A percentile compares a stretch with the other conserved stretches of the same genome.
Evolutionary conservation across 2,797 vertebrate species (phyloP).

Genomic region (Netta rufina): DNA sequence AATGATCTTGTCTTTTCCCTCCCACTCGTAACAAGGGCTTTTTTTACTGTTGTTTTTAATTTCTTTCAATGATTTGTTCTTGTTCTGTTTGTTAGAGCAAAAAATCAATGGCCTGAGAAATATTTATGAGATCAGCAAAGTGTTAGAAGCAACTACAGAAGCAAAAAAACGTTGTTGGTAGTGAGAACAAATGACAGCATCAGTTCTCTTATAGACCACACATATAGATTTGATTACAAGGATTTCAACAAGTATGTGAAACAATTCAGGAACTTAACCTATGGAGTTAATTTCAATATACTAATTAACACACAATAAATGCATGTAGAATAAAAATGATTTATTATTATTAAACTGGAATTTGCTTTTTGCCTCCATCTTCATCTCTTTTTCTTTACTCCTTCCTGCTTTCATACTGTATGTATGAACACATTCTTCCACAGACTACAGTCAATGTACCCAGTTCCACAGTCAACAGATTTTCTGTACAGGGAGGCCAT

Average conservation of each 20-base stretch:
- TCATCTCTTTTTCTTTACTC: neutral
- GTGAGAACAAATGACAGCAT: neutral
- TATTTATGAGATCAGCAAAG: neutral
- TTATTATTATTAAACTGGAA: neutral
- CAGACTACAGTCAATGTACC: neutral
- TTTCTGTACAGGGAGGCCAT: neutral
- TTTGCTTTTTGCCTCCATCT: neutral
- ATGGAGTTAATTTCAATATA: neutral
- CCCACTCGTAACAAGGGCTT: neutral
- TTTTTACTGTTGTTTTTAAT: neutral
- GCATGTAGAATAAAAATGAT: neutral
- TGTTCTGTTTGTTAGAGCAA: neutral
- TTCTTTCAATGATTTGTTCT: neutral
- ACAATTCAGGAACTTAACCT: neutral
- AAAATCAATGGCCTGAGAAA: neutral
- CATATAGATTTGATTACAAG: neutral
- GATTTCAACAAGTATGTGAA: neutral
- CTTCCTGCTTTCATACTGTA: accelerated
- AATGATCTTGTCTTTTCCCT: neutral
- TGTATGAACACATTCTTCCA: neutral
- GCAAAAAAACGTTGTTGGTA: neutral
- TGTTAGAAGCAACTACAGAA: neutral
- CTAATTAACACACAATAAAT: neutral
- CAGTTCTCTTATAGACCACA: neutral
- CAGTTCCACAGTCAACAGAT: neutral